A percentile compares a stretch with the other conserved stretches of the same genome.
These are phyloP conservation scores for Mesoligia furuncula DNA, from an alignment of 2,888 invertebrate species.

Conservation along the genomic window DNA sequence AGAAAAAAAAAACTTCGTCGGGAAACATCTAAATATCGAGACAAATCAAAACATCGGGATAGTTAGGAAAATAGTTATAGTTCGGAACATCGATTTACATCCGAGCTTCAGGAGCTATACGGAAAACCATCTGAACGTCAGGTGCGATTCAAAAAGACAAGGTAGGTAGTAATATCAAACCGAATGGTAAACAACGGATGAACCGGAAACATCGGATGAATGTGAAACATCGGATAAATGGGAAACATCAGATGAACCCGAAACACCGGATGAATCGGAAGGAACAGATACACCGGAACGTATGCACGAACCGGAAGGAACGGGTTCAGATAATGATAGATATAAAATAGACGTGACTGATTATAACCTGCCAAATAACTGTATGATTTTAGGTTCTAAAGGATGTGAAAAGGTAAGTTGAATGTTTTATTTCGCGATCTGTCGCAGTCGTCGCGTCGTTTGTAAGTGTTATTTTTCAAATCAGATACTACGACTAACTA, in stretches of 20 bases:
- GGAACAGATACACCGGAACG: background rate
- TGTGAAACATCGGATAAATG: background rate
- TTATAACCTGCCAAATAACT: background rate
- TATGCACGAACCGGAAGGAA: too few relatives aligned
- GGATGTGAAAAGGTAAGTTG: conserved; percentile 2
- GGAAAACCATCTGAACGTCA: background rate
- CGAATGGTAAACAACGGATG: background rate
- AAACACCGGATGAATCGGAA: background rate
- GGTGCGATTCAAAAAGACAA: background rate
- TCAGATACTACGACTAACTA: too few relatives aligned
- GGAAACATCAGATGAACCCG: background rate
- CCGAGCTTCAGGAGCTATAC: background rate
- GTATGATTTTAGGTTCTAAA: background rate
- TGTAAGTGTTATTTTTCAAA: background rate
- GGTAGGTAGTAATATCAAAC: too few relatives aligned
- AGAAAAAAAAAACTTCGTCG: too few relatives aligned
- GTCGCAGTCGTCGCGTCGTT: background rate
- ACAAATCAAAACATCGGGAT: background rate
- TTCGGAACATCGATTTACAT: background rate
- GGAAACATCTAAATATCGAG: background rate
- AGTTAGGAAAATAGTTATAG: background rate
- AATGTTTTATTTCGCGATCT: background rate
- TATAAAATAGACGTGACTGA: background rate
- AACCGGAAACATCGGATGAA: background rate
- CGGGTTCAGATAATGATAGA: background rate